Base-by-base conservation (phyloP, 1,140 invertebrate species). In the Amyelois transitella region DNA sequence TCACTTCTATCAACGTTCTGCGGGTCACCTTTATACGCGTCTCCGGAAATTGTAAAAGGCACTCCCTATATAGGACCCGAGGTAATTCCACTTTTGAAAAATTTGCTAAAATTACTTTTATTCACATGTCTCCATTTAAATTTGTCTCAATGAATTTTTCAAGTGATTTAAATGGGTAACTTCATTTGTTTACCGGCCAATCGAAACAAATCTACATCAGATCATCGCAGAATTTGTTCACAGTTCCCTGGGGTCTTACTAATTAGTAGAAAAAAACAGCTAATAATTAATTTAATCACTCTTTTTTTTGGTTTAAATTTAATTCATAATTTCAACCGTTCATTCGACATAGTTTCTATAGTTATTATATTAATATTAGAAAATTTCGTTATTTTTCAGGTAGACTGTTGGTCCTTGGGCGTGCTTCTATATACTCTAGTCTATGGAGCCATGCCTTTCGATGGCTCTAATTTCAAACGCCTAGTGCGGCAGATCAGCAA, bases 371-470 rank as follows among this genome's bases (percentile, higher is more conserved):
- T 4, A 45, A 20, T 56, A 14, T 19, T 47, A 22, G 43, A 45
- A 18, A 21, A 45, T 43, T 44, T 45, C n/a, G 12, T 32, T 49
- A 18, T 12, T 49, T 61, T 70, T 7, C 64, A 89, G 88, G 94
- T 93, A 6, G 94, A 95, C 71, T 98, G 95, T 82, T 99, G 98
- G 98, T 99, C 97, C 17, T 88, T 99, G 48, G 98, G 98, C 53
- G 98, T 99, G 32, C 90, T 99, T 17, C 89, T 99, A 0, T 99
- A 99, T 76, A 99, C 98, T 20, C 89, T 99, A 72, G 98, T 99
- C 45, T 99, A 99, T 86, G 98, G 98, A 70, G 97, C 98, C 62
- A 99, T 99, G 98, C 98, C 98, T 19, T 99, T 99, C 85, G 98
- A 99, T 89, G 98, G 98, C 50, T 97, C 96, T 54, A 99, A 99